phyloP scores from a whole-genome alignment of 2,797 vertebrate species.

The Nasua narica region DNA sequence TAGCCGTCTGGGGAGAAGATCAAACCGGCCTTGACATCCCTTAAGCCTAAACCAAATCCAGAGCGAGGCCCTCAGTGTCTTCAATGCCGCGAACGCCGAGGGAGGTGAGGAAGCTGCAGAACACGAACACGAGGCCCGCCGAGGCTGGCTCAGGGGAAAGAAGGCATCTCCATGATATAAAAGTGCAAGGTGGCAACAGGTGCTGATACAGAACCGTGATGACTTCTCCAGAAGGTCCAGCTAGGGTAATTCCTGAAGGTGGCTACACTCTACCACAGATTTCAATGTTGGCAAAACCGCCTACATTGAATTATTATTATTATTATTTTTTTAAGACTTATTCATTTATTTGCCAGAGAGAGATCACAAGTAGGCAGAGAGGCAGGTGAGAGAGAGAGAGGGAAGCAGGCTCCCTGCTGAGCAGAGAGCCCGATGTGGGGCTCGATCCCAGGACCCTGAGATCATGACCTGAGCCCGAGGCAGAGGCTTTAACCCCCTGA shows the following conservation, averaged over 20 bases:
- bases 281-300: not conserved
- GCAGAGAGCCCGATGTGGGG: no score
- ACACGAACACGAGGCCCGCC: not conserved
- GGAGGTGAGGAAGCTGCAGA: not conserved
- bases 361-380: no score
- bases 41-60: not conserved
- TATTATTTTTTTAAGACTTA: no score
- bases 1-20: not conserved
- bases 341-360: no score
- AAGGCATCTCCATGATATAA: not conserved
- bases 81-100: not conserved
- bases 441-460: no score
- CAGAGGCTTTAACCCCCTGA: no score
- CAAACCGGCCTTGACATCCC: not conserved
- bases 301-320: not conserved
- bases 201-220: no score
- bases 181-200: not conserved
- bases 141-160: not conserved
- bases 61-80: not conserved
- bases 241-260: not conserved
- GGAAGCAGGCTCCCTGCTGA: no score
- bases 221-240: not conserved
- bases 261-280: not conserved
- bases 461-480: no score
- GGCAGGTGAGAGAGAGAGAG: no score